Base-by-base conservation (phyloP, 2,797 vertebrate genomes). In the Dromococcyx pavoninus region DNA sequence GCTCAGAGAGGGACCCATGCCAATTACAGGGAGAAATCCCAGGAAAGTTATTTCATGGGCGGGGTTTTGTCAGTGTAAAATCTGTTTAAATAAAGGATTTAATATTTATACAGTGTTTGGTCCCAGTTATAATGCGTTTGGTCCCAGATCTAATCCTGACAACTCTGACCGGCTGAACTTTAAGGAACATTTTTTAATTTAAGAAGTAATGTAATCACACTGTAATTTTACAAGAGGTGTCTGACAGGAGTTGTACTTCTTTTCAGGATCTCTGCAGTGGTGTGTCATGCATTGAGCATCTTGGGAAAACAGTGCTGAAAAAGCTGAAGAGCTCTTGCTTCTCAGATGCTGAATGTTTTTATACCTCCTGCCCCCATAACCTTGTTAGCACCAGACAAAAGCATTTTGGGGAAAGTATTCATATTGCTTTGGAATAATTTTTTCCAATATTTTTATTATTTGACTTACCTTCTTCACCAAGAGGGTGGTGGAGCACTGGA, bases 11-110 rank as follows among this genome's bases (percentile, higher is more conserved):
- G 50, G 18, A 37, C 19, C 57, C 5, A 2, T 53, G n/a, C 10
- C 44, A 16, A 30, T 71, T 71, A 13, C 67, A 37, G 33, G 73
- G 32, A 54, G 66, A 79, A 66, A 57, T 61, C 71, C 54, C 51
- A 18, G 66, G 43, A 35, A 84, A 69, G n/a, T 7, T 8, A 39
- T 51, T 69, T 86, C n/a, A 4, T 5, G 2, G 25, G n/a, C 41
- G 61, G 71, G 33, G 9, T 93, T 86, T 75, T 51, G n/a, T 74
- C 35, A 13, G 27, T 33, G 35, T 23, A 24, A 89, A 86, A 56
- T n/a, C 66, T 86, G 16, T 88, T 93, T 83, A 93, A 88, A 88
- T 91, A 84, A 92, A 50, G 62, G 61, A 50, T 80, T 64, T 56
- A 56, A 48, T 91, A 81, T 88, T 89, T 91, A 44, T 80, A 56